These are phyloP conservation scores for Aegotheles bennettii DNA, from an alignment of 2,113 vertebrate species.

Conservation along the genomic window DNA sequence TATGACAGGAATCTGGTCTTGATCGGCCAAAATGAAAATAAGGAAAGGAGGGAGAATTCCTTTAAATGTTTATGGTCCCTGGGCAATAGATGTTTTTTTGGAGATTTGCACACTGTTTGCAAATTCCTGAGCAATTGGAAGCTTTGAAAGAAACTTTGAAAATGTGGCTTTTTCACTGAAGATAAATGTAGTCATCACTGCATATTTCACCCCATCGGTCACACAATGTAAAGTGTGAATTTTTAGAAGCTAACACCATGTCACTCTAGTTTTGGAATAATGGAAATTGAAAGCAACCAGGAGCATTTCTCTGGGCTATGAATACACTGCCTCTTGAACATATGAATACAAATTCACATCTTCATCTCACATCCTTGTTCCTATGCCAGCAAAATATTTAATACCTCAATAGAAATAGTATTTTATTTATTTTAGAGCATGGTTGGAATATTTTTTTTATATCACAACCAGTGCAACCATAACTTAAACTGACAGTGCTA, in stretches of 20 bases:
- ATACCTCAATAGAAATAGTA: background rate
- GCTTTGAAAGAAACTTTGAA: background rate
- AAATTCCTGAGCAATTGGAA: background rate
- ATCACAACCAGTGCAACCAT: background rate
- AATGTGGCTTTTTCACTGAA: background rate
- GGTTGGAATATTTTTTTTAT: background rate
- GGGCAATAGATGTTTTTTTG: background rate
- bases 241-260: background rate
- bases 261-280: background rate
- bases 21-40: background rate
- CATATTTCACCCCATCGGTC: background rate
- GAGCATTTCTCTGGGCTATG: background rate
- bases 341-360: background rate
- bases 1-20: background rate
- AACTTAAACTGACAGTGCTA: constrained; percentile 8
- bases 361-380: background rate
- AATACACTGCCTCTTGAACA: constrained; percentile 11
- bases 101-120: background rate
- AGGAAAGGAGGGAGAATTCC: no score
- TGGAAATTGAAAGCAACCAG: background rate
- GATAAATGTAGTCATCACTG: background rate
- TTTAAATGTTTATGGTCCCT: background rate
- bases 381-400: background rate
- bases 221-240: background rate
- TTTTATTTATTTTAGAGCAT: background rate